Evolutionary conservation across 2,888 invertebrate species (phyloP).

Genomic region (Monochamus alternatus): DNA sequence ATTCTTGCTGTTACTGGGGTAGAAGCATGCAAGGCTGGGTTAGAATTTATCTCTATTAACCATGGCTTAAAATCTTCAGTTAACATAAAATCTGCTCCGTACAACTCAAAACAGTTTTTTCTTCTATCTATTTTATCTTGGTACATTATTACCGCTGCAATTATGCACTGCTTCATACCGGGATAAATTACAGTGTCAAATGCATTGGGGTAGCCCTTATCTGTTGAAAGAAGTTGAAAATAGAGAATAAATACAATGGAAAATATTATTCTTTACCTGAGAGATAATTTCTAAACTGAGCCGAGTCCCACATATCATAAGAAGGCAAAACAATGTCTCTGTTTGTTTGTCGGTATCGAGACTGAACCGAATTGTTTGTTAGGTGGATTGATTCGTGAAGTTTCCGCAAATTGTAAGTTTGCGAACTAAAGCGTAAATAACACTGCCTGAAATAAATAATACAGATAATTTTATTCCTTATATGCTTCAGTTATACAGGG

Average conservation of each 20-base stretch:
- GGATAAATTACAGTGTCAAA: constrained; percentile 86
- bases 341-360: constrained; percentile 77
- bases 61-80: constrained; percentile 89
- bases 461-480: neutral
- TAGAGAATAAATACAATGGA: neutral
- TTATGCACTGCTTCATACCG: constrained; percentile 87
- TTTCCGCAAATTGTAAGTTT: constrained; percentile 83
- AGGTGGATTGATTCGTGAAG: constrained; percentile 90
- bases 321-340: constrained; percentile 77
- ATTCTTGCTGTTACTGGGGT: constrained; percentile 88
- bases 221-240: constrained; percentile 70
- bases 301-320: constrained; percentile 89
- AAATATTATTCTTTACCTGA: constrained; percentile 36
- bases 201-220: constrained; percentile 75
- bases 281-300: constrained; percentile 76
- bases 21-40: constrained; percentile 87
- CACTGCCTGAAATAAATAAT: constrained; percentile 75
- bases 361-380: constrained; percentile 91
- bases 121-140: constrained; percentile 81
- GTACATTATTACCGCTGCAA: constrained; percentile 85
- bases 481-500: too few species aligned
- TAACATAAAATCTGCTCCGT: constrained; percentile 94
- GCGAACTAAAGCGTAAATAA: constrained; percentile 90
- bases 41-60: constrained; percentile 94
- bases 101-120: constrained; percentile 88